Evolutionary conservation across 2,888 invertebrate genomes (phyloP), one percentile per base, ranked within the genome.

Genomic region (Cylindroiulus punctatus): DNA sequence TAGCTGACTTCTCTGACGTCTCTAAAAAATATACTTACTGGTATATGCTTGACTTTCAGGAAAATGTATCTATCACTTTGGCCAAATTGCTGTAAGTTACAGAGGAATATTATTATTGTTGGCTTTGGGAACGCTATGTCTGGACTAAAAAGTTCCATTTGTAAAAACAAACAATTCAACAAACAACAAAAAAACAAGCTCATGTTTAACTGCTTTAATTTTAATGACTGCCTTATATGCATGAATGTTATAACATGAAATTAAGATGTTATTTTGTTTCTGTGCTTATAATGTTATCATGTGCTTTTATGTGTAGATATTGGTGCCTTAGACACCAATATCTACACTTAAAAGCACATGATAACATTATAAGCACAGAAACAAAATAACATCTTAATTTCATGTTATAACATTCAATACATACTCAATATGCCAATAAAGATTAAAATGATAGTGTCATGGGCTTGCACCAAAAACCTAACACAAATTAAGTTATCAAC

Each of bases 301-400:
- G n/a, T n/a, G n/a, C n/a, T n/a, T n/a, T n/a, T n/a, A n/a, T n/a
- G n/a, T n/a, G n/a, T n/a, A n/a, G n/a, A n/a, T n/a, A n/a, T n/a
- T n/a, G n/a, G n/a, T n/a, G n/a, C n/a, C n/a, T n/a, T n/a, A n/a
- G n/a, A n/a, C n/a, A n/a, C n/a, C n/a, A n/a, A n/a, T n/a, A n/a
- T n/a, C n/a, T n/a, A n/a, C n/a, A n/a, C n/a, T n/a, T n/a, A n/a
- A n/a, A n/a, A n/a, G n/a, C n/a, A n/a, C n/a, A n/a, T n/a, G n/a
- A n/a, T n/a, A n/a, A n/a, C n/a, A n/a, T 65, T 10, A 65, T 65
- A 22, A 7, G 7, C 7, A 65, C 22, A 65, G 22, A 12, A 22
- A 12, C 65, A 65, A 65, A 65, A 65, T 65, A 65, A 4, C 65
- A 22, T 22, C 65, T 65, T 65, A 65, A 26, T 65, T 65, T 65